Evolutionary conservation across 2,888 invertebrate genomes (phyloP).

Genomic region (Drosophila rubida): DNA sequence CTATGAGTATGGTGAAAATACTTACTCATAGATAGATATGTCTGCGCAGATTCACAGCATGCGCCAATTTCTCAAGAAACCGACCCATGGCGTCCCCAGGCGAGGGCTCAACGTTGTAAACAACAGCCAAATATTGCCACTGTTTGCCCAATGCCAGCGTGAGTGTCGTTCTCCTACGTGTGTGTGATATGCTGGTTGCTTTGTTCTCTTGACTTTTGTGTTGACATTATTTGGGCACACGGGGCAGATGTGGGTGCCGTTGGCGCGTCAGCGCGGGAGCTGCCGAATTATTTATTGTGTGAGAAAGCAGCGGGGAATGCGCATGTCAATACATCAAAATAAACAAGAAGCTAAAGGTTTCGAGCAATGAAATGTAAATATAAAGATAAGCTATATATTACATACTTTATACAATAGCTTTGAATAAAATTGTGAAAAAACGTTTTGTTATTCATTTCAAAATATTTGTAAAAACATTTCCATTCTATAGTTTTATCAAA

Average conservation of each 20-base stretch:
- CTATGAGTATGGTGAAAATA: constrained; percentile 52
- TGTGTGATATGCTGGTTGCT: constrained; percentile 47
- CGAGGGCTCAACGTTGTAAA: constrained; percentile 70
- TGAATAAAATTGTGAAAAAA: no score
- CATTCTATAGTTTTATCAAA: no score
- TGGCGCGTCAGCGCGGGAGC: constrained; percentile 24
- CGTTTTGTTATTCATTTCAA: no score
- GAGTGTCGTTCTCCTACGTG: constrained; percentile 9
- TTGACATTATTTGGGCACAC: constrained; percentile 62
- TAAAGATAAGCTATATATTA: no score
- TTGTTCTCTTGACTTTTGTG: constrained; percentile 73
- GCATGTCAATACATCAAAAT: neutral
- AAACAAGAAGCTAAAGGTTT: neutral
- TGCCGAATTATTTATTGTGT: constrained; percentile 43
- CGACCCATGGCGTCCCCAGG: constrained; percentile 65
- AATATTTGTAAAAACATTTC: no score
- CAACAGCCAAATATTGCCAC: constrained; percentile 72
- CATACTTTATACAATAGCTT: no score
- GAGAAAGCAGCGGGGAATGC: constrained; percentile 35
- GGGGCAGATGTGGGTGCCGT: constrained; percentile 62
- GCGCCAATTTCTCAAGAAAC: constrained; percentile 78
- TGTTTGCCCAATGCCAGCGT: constrained; percentile 54
- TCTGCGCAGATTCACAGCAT: constrained; percentile 72
- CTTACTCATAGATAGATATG: constrained; percentile 51
- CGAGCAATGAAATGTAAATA: no score